Conservation (phyloP, 2,113 vertebrate species). For the Dasyornis broadbenti region DNA sequence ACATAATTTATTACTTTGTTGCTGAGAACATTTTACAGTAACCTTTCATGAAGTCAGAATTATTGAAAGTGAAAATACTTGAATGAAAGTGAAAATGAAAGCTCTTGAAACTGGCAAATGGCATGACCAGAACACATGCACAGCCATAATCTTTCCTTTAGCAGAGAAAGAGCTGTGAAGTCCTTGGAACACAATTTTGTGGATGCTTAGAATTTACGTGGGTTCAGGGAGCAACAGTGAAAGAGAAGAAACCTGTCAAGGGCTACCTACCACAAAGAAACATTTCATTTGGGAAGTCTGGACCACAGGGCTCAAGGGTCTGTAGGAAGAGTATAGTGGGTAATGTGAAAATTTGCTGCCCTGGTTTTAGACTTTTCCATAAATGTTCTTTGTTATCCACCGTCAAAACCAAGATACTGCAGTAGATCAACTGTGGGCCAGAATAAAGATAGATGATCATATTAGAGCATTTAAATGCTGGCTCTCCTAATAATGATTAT, state of each 20-base stretch:
- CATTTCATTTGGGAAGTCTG: neutral
- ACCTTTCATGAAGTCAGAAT: neutral
- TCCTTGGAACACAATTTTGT: neutral
- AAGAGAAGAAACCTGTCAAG: neutral
- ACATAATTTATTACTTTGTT: neutral
- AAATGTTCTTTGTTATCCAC: neutral
- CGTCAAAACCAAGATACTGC: neutral
- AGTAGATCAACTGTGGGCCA: neutral
- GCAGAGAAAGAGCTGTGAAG: neutral
- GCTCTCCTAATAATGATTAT: neutral
- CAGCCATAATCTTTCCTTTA: fast-evolving
- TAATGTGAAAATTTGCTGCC: neutral
- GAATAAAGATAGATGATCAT: neutral
- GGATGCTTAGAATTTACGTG: neutral
- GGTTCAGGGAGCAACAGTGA: neutral
- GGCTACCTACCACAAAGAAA: neutral
- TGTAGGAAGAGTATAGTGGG: neutral
- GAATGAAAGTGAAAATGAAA: neutral
- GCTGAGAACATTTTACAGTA: neutral
- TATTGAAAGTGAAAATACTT: neutral
- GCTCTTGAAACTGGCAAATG: neutral
- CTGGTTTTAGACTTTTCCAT: neutral
- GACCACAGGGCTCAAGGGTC: neutral
- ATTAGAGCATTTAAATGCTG: neutral
- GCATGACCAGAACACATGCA: neutral